phyloP scores from a whole-genome alignment of 2,113 vertebrate genomes.

The Antechinus stuartii region DNA sequence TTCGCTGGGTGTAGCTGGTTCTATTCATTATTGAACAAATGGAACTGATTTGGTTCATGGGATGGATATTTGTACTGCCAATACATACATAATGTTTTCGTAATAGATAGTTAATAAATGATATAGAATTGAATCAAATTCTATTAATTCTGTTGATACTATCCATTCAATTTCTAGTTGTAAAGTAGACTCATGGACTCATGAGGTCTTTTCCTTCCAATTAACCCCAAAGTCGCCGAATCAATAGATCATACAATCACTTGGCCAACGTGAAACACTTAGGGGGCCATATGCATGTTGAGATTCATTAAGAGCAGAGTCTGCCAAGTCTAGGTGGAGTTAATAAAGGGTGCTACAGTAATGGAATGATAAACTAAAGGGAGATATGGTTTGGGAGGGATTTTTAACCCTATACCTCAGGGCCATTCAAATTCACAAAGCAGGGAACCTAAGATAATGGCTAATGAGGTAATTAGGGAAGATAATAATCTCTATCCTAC shows the following conservation, averaged over 20 bases:
- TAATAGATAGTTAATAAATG: background rate
- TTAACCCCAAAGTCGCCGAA: background rate
- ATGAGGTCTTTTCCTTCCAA: background rate
- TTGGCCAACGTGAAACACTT: background rate
- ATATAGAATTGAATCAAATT: background rate
- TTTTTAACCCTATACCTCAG: background rate
- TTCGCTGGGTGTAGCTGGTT: too few relatives aligned
- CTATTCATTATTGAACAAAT: too few relatives aligned
- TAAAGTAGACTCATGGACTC: background rate
- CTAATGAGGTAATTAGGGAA: background rate
- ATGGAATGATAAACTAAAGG: background rate
- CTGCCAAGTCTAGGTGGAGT: background rate
- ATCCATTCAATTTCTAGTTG: background rate
- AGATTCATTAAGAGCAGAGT: background rate
- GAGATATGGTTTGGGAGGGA: background rate
- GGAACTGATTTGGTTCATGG: too few relatives aligned
- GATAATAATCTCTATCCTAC: slow-evolving; percentile 52
- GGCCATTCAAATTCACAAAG: background rate
- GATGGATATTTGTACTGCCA: background rate
- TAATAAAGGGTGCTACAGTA: background rate
- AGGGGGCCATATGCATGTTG: background rate
- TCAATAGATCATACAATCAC: background rate
- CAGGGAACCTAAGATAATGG: background rate
- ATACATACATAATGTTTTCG: background rate
- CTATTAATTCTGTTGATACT: background rate